Base-by-base conservation (phyloP, 2,888 invertebrate genomes). In the Hirudinaria manillensis region DNA sequence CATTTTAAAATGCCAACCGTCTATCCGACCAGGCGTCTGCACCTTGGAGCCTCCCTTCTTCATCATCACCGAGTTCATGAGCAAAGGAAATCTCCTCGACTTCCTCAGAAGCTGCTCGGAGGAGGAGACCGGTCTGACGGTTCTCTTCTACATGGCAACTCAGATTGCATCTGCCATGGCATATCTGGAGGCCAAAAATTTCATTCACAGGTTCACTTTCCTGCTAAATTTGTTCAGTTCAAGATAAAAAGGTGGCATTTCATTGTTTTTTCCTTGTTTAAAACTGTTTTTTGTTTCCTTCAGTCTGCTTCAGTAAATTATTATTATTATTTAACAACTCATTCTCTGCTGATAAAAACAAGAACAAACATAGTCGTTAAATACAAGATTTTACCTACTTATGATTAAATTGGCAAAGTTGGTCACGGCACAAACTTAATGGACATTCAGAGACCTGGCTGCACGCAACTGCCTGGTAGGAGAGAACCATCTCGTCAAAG, bases 61-160 rank as follows among this genome's bases (percentile, higher is more conserved):
- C 87, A 99, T 99, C 82, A 95, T 99, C 83, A 98, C 98, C 24
- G 98, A 98, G 88, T 98, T 97, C 86, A 99, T 99, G 99, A 92
- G 93, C 82, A 93, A 95, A 82, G 99, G 99, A 75, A 99, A 99
- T 87, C 88, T 99, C 80, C 88, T 99, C 76, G 98, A 99, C 87
- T 99, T 94, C 86, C 87, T 99, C 51, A 76, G 79, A 0, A 78
- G 76, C 70, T 65, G 75, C 29, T 92, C 91, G 77, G 92, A 91
- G 83, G 83, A 82, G 70, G 83, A 83, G 29, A 91, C 98, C 72
- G 93, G 94, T 81, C 96, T 96, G 19, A 93, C 96, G 3, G 94
- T 94, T 38, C 89, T 99, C 77, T 93, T 99, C 90, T 94, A 98
- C 86, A 98, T 99, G 91, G 98, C 98, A 70, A 96, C 97, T n/a